These are phyloP conservation scores for Nycticryphes semicollaris DNA, from an alignment of 2,113 vertebrate genomes.

Conservation along the genomic window DNA sequence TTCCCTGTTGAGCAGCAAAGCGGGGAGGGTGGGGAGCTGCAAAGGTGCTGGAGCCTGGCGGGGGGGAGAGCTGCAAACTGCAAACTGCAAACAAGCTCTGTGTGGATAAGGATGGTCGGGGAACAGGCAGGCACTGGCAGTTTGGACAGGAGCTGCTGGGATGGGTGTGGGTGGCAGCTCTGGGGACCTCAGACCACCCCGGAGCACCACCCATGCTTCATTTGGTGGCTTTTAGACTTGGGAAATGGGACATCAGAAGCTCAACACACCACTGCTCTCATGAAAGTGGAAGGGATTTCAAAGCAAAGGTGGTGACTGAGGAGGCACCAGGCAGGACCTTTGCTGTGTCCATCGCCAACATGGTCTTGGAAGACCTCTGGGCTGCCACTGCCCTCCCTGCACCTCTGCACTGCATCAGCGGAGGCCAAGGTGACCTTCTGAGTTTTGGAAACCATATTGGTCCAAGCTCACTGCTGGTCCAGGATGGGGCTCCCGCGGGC, in stretches of 20 bases:
- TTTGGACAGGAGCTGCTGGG: neutral
- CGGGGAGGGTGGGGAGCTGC: neutral
- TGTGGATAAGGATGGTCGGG: neutral
- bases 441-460: neutral
- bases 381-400: neutral
- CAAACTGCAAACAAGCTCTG: neutral
- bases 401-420: neutral
- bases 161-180: neutral
- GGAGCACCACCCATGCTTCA: accelerated
- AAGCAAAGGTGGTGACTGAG: accelerated
- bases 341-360: accelerated
- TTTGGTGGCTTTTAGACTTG: neutral
- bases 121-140: neutral
- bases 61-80: neutral
- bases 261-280: neutral
- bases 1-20: neutral
- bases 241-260: neutral
- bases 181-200: neutral
- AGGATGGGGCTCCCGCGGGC: neutral
- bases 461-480: neutral
- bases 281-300: neutral
- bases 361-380: neutral
- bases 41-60: neutral
- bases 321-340: neutral
- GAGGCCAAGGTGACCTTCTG: neutral